A percentile compares a stretch with the other conserved stretches of the same genome.
phyloP scores from a whole-genome alignment of 2,113 vertebrate genomes.

The Muscicapa adusta region DNA sequence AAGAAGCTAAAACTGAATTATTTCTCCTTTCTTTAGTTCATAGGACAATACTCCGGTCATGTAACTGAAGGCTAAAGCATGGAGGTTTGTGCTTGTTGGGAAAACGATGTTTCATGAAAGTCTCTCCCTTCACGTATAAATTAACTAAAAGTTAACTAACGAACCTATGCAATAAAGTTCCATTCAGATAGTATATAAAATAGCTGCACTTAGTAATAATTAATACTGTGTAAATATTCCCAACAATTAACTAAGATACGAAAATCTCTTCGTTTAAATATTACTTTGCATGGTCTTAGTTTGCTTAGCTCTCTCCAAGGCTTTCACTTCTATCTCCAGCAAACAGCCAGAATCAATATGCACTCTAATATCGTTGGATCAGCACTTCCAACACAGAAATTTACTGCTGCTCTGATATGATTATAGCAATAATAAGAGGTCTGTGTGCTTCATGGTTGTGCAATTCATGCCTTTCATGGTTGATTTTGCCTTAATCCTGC shows the following conservation, averaged over 20 bases:
- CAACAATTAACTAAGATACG: background rate
- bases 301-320: background rate
- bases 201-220: background rate
- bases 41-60: background rate
- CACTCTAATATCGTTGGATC: background rate
- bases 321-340: background rate
- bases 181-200: background rate
- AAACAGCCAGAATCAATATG: slow-evolving; percentile 14
- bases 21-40: background rate
- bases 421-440: background rate
- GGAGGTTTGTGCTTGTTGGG: background rate
- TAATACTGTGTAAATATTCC: background rate
- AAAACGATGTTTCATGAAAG: background rate
- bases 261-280: background rate
- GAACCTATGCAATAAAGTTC: background rate
- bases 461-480: background rate
- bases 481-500: background rate
- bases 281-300: background rate
- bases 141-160: background rate
- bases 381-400: background rate
- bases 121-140: background rate
- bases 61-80: background rate
- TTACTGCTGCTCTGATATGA: background rate
- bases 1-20: background rate
- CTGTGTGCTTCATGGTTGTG: background rate